Evolutionary conservation across 2,888 invertebrate genomes (phyloP).

Genomic region (Rosalia funebris): DNA sequence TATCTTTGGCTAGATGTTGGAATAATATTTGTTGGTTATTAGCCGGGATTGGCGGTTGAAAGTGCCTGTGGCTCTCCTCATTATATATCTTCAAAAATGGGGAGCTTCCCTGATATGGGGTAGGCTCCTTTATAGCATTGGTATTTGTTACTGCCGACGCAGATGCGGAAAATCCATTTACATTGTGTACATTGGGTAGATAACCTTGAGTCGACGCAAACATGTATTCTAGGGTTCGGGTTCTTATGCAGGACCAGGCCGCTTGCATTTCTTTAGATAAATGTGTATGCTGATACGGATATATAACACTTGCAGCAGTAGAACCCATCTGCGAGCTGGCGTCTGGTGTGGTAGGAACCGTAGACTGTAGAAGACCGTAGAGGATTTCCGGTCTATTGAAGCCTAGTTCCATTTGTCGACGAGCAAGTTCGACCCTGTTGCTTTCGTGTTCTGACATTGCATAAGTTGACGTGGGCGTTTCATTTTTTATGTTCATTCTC

Average conservation of each 20-base stretch:
- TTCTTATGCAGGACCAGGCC: constrained; percentile 79
- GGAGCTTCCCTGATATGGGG: constrained; percentile 66
- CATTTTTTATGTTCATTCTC: constrained; percentile 45
- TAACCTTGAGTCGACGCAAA: constrained; percentile 63
- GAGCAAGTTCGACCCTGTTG: constrained; percentile 65
- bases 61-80: constrained; percentile 61
- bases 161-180: constrained; percentile 43
- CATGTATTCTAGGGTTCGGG: constrained; percentile 80
- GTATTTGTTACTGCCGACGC: constrained; percentile 52
- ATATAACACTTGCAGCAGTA: constrained; percentile 53
- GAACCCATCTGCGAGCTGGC: constrained; percentile 43
- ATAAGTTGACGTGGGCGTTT: constrained; percentile 35
- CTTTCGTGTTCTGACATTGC: constrained; percentile 54
- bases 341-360: constrained; percentile 41
- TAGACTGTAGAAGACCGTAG: constrained; percentile 35
- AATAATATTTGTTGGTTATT: constrained; percentile 74
- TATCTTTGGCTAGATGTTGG: constrained; percentile 74
- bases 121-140: constrained; percentile 47
- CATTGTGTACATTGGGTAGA: constrained; percentile 54
- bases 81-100: constrained; percentile 85
- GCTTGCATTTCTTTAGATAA: constrained; percentile 62
- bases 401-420: constrained; percentile 63
- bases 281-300: constrained; percentile 32
- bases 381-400: constrained; percentile 61
- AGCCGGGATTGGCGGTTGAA: constrained; percentile 30